A percentile compares a stretch with the other conserved stretches of the same genome.
Conservation (phyloP, 2,113 vertebrate genomes). For the Ramphastos sulfuratus region DNA sequence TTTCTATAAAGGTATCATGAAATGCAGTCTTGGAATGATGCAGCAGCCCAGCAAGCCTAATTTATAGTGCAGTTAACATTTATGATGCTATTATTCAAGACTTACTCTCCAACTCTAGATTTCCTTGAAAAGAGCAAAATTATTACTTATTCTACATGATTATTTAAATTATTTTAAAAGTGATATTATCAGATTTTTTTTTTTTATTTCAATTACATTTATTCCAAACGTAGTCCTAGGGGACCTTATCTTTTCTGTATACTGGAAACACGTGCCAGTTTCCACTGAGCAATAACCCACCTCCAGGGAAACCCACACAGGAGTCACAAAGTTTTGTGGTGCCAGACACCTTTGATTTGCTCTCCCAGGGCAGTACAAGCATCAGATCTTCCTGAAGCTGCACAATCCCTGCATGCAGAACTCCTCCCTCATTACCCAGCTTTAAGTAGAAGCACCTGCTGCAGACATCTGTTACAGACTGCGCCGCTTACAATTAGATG, state of each 20-base stretch:
- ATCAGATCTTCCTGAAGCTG: constrained; percentile 2
- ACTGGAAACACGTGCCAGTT: background rate
- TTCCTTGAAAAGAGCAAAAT: background rate
- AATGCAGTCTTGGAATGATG: background rate
- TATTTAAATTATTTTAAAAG: background rate
- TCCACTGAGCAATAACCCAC: background rate
- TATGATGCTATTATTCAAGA: background rate
- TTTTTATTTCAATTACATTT: background rate
- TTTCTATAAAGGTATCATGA: background rate
- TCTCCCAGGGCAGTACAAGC: background rate
- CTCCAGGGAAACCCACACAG: background rate
- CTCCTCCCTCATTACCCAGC: constrained; percentile 27
- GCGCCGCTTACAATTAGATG: background rate
- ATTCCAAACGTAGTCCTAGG: background rate
- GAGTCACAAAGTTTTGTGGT: background rate
- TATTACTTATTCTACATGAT: background rate
- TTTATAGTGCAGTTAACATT: background rate
- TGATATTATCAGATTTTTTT: background rate
- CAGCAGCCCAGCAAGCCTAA: background rate
- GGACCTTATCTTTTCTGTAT: background rate
- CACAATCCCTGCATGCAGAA: background rate
- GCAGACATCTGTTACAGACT: constrained; percentile 39
- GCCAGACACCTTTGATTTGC: background rate
- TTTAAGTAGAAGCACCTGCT: constrained; percentile 53
- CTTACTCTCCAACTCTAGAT: background rate